A percentile compares a stretch with the other conserved stretches of the same genome.
phyloP scores from a whole-genome alignment of 2,797 vertebrate species.

The Hydrolagus colliei region DNA sequence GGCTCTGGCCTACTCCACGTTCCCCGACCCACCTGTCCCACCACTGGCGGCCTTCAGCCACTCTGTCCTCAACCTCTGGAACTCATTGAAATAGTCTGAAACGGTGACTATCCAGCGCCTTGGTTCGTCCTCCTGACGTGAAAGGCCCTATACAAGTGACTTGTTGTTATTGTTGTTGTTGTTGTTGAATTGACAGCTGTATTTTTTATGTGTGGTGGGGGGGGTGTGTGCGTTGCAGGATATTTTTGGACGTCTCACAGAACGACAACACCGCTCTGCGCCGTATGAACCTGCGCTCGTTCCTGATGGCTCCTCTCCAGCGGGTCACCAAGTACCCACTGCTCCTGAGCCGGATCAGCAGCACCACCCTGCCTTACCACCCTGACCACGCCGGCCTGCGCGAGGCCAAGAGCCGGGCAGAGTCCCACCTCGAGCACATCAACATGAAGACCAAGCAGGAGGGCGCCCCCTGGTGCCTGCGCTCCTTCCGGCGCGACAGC shows the following conservation, averaged over 20 bases:
- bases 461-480: conserved; percentile 75
- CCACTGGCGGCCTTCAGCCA: no score
- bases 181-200: no score
- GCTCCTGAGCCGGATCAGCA: conserved; percentile 78
- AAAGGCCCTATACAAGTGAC: no score
- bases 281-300: conserved; percentile 84
- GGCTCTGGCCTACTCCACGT: no score
- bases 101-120: no score
- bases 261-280: conserved; percentile 84
- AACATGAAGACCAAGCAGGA: conserved; percentile 91
- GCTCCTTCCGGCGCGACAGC: conserved; percentile 82
- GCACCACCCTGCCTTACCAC: conserved; percentile 74
- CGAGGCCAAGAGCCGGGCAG: conserved; percentile 82
- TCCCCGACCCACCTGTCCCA: no score
- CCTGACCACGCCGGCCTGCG: conserved; percentile 72
- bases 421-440: conserved; percentile 88
- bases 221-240: conserved; percentile 51
- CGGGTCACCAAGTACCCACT: conserved; percentile 84
- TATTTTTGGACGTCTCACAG: conserved; percentile 86
- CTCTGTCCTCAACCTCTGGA: no score
- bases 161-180: no score
- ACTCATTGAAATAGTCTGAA: no score
- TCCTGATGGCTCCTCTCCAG: conserved; percentile 84
- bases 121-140: no score
- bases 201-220: no score